A percentile compares a stretch with the other conserved stretches of the same genome.
Conservation (phyloP, 1,140 invertebrate genomes). For the Leguminivora glycinivorella region DNA sequence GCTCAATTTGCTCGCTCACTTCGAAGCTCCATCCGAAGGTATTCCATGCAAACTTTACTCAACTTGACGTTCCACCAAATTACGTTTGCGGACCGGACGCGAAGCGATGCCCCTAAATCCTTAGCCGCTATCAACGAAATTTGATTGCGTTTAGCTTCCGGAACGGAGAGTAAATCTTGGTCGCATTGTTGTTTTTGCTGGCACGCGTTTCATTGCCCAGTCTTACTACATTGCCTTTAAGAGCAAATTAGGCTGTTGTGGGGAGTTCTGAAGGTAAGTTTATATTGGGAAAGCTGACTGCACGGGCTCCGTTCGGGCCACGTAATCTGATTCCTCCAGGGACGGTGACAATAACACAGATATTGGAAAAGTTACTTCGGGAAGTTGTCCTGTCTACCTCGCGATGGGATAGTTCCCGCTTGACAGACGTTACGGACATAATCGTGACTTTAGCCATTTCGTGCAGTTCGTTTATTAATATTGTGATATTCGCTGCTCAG, state of each 20-base stretch:
- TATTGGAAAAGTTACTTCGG: slow-evolving; percentile 28
- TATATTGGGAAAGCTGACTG: slow-evolving; percentile 8
- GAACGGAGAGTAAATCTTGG: slow-evolving; percentile 15
- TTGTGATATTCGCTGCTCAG: background rate
- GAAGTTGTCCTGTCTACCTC: slow-evolving; percentile 24
- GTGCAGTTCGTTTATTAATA: background rate
- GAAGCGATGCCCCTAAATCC: background rate
- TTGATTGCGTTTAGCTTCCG: slow-evolving; percentile 8
- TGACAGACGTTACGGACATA: slow-evolving; percentile 15
- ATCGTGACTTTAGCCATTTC: background rate
- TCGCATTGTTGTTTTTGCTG: background rate
- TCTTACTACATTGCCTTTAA: background rate
- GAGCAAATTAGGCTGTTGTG: background rate
- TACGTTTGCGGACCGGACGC: slow-evolving; percentile 3
- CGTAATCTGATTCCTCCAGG: slow-evolving; percentile 26
- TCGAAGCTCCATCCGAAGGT: slow-evolving; percentile 22
- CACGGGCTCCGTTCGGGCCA: slow-evolving; percentile 15
- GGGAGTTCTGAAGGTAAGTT: background rate
- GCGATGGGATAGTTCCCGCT: slow-evolving; percentile 20
- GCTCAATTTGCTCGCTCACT: slow-evolving; percentile 26
- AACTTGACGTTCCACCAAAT: slow-evolving; percentile 23
- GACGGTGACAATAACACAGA: slow-evolving; percentile 28
- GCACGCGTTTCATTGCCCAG: background rate
- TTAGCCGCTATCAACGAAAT: background rate
- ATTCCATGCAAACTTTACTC: slow-evolving; percentile 27